A percentile compares a stretch with the other conserved stretches of the same genome.
These are phyloP conservation scores for Bemisia tabaci DNA, from an alignment of 1,140 invertebrate genomes.

Conservation along the genomic window DNA sequence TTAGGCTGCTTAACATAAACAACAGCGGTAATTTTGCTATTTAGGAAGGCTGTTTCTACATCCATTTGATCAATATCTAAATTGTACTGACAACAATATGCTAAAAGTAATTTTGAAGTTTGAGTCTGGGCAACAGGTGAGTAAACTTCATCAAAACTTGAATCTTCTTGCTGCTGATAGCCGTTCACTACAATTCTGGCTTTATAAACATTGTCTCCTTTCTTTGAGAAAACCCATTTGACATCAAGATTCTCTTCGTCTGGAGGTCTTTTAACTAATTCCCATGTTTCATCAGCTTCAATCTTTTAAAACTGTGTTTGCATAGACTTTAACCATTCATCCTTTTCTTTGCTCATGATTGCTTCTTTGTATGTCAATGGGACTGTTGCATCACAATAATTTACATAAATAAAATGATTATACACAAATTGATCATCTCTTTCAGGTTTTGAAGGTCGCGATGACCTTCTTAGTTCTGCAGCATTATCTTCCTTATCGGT, in stretches of 20 bases:
- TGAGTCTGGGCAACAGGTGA: conserved; percentile 18
- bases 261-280: conserved; percentile 17
- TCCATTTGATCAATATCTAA: conserved; percentile 17
- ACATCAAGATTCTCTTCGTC: conserved; percentile 16
- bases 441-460: background rate
- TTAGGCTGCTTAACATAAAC: conserved; percentile 25
- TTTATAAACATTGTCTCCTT: conserved; percentile 18
- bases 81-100: conserved; percentile 12
- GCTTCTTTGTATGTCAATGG: conserved; percentile 2
- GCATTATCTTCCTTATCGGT: background rate
- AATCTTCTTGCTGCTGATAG: conserved; percentile 19
- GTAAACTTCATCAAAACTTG: conserved; percentile 20
- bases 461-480: background rate
- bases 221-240: conserved; percentile 19
- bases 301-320: conserved; percentile 10
- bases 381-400: background rate
- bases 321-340: conserved; percentile 14
- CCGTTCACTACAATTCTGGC: conserved; percentile 20
- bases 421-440: conserved; percentile 1
- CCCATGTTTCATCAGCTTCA: conserved; percentile 19
- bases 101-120: conserved; percentile 18
- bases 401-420: no score
- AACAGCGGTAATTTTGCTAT: conserved; percentile 21
- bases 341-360: background rate
- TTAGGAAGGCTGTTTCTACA: conserved; percentile 23